A percentile compares a stretch with the other conserved stretches of the same genome.
Evolutionary conservation across 2,797 vertebrate species (phyloP).

Genomic region (Anabas testudineus): DNA sequence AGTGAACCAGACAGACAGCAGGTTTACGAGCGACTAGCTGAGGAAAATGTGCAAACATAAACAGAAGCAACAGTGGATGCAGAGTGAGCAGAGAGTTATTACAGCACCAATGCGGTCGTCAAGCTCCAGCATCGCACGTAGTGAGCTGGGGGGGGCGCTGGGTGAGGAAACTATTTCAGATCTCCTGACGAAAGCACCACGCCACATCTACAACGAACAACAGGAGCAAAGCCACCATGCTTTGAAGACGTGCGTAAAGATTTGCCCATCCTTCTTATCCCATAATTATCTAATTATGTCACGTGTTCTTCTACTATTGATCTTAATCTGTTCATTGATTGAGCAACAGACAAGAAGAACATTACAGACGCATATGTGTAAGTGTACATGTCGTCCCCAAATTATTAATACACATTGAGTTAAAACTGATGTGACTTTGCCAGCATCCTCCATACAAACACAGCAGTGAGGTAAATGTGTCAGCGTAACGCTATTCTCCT

Average conservation of each 20-base stretch:
- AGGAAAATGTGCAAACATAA: slow-evolving; percentile 29
- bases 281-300: too few relatives aligned
- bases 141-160: slow-evolving; percentile 20
- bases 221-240: not conserved
- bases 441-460: not conserved
- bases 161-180: slow-evolving; percentile 26
- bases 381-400: too few relatives aligned
- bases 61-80: slow-evolving; percentile 14
- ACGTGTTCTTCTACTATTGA: too few relatives aligned
- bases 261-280: too few relatives aligned
- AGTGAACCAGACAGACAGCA: not conserved
- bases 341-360: too few relatives aligned
- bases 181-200: slow-evolving; percentile 23
- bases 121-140: slow-evolving; percentile 18
- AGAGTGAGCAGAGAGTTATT: slow-evolving; percentile 1
- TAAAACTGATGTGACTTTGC: not conserved
- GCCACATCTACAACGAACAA: not conserved
- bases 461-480: not conserved
- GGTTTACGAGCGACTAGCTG: not conserved
- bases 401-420: too few relatives aligned
- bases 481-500: slow-evolving; percentile 6
- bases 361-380: too few relatives aligned
- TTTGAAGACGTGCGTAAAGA: not conserved
- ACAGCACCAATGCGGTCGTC: slow-evolving; percentile 13
- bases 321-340: too few relatives aligned